phyloP scores from a whole-genome alignment of 2,797 vertebrate genomes.

The Margarornis squamiger region DNA sequence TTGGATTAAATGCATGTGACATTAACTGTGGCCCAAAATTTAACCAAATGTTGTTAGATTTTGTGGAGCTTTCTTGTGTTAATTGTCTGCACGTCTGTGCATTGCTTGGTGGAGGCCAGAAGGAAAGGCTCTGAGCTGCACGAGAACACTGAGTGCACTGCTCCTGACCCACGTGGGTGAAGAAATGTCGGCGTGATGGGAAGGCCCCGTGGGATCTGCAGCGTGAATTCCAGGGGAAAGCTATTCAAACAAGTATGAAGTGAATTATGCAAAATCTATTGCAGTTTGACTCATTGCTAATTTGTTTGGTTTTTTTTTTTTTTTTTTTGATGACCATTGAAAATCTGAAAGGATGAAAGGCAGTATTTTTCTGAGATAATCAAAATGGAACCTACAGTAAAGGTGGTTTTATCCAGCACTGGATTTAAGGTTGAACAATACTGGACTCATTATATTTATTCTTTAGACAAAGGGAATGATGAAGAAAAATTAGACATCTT shows the following conservation, averaged over 20 bases:
- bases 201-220: neutral
- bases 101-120: neutral
- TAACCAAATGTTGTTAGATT: neutral
- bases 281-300: neutral
- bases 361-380: neutral
- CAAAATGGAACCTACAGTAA: neutral
- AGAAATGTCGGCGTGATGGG: neutral
- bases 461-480: neutral
- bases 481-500: neutral
- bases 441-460: neutral
- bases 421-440: neutral
- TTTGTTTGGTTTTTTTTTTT: neutral
- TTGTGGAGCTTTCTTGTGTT: neutral
- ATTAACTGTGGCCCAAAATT: neutral
- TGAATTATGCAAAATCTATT: neutral
- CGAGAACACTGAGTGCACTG: neutral
- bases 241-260: neutral
- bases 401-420: neutral
- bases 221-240: neutral
- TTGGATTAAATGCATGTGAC: neutral
- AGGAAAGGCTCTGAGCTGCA: neutral
- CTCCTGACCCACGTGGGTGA: neutral
- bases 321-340: neutral
- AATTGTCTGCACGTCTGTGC: neutral
- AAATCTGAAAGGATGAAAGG: neutral